Conservation (phyloP, 2,113 vertebrate species). For the Sclerurus mexicanus region DNA sequence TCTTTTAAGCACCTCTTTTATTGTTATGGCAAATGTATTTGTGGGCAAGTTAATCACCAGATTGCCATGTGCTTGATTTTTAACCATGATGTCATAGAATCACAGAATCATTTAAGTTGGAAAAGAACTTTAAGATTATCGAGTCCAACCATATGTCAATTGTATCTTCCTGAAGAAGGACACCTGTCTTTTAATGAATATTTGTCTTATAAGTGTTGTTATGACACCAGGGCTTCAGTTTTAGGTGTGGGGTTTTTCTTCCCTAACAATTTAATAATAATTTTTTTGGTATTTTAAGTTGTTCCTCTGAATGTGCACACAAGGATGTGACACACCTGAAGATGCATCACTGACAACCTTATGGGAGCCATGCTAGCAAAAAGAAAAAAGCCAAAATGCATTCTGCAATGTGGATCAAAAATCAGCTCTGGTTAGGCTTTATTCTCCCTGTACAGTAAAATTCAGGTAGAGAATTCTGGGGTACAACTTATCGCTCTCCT, state of each 20-base stretch:
- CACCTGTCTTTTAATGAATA: background rate
- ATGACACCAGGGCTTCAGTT: background rate
- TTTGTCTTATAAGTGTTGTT: background rate
- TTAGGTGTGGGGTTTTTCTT: too few species aligned
- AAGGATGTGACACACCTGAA: background rate
- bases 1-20: background rate
- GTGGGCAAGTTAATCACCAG: background rate
- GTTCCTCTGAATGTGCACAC: background rate
- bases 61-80: background rate
- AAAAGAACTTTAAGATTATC: background rate
- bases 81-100: background rate
- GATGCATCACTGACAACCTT: background rate
- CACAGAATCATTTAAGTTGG: background rate
- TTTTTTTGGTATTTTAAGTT: background rate
- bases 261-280: background rate
- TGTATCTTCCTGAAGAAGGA: background rate
- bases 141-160: background rate
- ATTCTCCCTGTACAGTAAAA: background rate
- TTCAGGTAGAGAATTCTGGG: background rate
- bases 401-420: background rate
- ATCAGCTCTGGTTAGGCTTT: background rate
- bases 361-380: background rate
- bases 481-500: background rate
- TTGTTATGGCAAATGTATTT: background rate
- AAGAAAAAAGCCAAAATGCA: background rate